These are phyloP conservation scores for roundworm (Caenorhabditis elegans) DNA, from an alignment of 1,140 invertebrate genomes.

Conservation along the genomic window WBcel235 BX284602.5:10777001-10777500, in stretches of 20 bases:
- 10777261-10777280: slow-evolving; percentile 16
- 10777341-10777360: background rate
- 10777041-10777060: background rate
- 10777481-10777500: no score
- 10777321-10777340: background rate
- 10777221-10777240: background rate
- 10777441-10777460: background rate
- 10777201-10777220: no score
- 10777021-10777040: background rate
- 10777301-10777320: slow-evolving; percentile 21
- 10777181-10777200: no score
- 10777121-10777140: background rate
- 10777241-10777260: background rate
- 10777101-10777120: slow-evolving; percentile 9
- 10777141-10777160: background rate
- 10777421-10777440: slow-evolving; percentile 4
- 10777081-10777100: slow-evolving; percentile 1
- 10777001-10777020: background rate
- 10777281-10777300: background rate
- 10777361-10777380: slow-evolving; percentile 18
- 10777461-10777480: background rate
- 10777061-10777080: background rate
- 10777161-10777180: slow-evolving; percentile 16
- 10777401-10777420: no score
- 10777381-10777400: slow-evolving; percentile 3